Percentiles rank a stretch among this genome's conserved stretches.
These are phyloP conservation scores for Sarcophilus harrisii DNA, from an alignment of 2,797 vertebrate species.

Conservation along the genomic window DNA sequence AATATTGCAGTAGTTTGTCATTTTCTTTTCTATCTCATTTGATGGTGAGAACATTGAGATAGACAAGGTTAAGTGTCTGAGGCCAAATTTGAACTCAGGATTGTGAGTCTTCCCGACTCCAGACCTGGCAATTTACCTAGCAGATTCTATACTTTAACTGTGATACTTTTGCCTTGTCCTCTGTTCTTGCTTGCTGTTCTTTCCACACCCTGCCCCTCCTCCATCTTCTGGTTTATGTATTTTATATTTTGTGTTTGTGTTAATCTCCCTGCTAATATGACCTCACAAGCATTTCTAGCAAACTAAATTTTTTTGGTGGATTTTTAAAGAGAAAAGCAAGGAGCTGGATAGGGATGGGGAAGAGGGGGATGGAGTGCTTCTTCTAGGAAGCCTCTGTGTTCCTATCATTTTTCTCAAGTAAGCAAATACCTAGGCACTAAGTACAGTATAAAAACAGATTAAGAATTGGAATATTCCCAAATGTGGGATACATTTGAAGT, in stretches of 20 bases:
- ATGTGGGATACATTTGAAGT: not conserved
- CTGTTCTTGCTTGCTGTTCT: not conserved
- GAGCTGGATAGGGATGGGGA: slow-evolving; percentile 8
- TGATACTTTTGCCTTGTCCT: not conserved
- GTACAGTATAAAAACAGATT: slow-evolving; percentile 12
- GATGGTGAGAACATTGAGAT: not conserved
- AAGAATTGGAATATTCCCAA: slow-evolving; percentile 10
- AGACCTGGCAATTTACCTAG: not conserved
- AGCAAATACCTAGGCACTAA: not conserved
- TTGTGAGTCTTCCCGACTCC: not conserved
- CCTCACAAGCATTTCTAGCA: slow-evolving; percentile 7
- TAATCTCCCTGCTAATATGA: slow-evolving; percentile 29
- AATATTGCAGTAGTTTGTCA: not conserved
- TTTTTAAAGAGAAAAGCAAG: slow-evolving; percentile 49
- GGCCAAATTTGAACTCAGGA: not conserved
- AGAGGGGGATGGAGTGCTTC: not conserved
- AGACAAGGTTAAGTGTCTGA: not conserved
- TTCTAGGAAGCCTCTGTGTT: not conserved
- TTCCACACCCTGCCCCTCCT: not conserved
- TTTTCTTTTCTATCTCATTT: not conserved
- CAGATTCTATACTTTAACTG: not conserved
- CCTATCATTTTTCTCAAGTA: not conserved
- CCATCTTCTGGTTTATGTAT: not conserved
- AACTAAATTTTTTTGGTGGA: not conserved
- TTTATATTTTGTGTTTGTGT: not conserved